Conservation (phyloP, 2,113 vertebrate genomes). For the Scortum barcoo region DNA sequence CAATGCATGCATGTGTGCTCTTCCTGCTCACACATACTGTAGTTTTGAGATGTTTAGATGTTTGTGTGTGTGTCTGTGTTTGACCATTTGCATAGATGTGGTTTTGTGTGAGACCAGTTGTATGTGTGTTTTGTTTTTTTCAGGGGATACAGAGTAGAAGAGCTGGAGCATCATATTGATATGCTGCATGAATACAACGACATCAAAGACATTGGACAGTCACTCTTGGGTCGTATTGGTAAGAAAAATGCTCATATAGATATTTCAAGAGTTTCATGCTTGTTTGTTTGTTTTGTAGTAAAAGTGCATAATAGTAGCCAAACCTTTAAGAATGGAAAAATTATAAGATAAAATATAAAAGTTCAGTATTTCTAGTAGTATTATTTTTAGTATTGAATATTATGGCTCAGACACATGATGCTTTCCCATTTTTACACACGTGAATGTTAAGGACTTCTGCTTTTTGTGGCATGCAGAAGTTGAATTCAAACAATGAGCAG, state of each 20-base stretch:
- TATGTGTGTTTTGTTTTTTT: conserved; percentile 44
- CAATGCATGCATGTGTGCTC: neutral
- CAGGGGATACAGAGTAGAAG: conserved; percentile 89
- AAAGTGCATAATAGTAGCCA: neutral
- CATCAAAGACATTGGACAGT: conserved; percentile 94
- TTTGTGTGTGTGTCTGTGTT: neutral
- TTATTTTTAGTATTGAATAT: no score
- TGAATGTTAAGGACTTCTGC: neutral
- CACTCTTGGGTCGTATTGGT: conserved; percentile 93
- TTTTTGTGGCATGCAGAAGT: neutral
- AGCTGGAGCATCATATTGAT: conserved; percentile 91
- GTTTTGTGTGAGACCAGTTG: conserved; percentile 22
- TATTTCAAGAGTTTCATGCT: no score
- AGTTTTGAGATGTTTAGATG: conserved; percentile 1
- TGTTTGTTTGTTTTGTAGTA: no score
- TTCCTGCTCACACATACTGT: neutral
- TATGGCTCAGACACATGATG: neutral
- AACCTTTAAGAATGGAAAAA: neutral
- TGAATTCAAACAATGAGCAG: neutral
- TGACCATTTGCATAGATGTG: neutral
- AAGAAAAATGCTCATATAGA: conserved; percentile 66
- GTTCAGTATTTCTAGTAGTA: neutral
- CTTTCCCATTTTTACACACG: neutral
- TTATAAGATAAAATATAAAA: neutral
- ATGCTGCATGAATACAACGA: conserved; percentile 96